phyloP scores from a whole-genome alignment of 2,797 vertebrate species.

The Peromyscus melanophrys region DNA sequence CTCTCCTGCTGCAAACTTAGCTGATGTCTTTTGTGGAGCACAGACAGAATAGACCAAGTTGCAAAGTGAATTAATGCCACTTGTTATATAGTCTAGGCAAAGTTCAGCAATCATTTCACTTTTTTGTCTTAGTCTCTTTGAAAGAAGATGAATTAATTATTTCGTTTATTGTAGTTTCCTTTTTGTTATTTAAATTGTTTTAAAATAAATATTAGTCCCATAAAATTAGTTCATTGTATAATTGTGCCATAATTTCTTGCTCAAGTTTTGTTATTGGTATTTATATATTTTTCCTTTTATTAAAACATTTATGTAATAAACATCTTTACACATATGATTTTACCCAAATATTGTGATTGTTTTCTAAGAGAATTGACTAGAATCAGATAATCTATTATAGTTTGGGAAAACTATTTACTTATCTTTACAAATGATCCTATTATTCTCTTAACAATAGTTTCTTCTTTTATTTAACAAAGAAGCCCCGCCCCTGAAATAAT shows the following conservation, averaged over 20 bases:
- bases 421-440: neutral
- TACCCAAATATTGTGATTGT: neutral
- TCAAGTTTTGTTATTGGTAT: neutral
- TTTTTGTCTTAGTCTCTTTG: conserved; percentile 15
- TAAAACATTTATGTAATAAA: conserved; percentile 22
- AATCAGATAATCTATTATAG: neutral
- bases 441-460: neutral
- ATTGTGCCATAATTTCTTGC: neutral
- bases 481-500: neutral
- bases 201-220: neutral
- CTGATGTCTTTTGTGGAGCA: neutral
- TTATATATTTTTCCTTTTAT: conserved; percentile 4
- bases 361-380: neutral
- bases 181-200: neutral
- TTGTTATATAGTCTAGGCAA: neutral
- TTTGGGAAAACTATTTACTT: neutral
- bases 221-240: neutral
- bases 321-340: neutral
- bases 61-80: neutral
- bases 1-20: neutral
- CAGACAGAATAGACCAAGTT: neutral
- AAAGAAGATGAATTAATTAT: neutral
- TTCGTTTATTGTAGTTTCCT: conserved; percentile 21
- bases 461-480: neutral
- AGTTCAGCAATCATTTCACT: neutral